Evolutionary conservation across 2,888 invertebrate species (phyloP), one percentile per base, ranked within the genome.

Genomic region (Parascotia fuliginaria): DNA sequence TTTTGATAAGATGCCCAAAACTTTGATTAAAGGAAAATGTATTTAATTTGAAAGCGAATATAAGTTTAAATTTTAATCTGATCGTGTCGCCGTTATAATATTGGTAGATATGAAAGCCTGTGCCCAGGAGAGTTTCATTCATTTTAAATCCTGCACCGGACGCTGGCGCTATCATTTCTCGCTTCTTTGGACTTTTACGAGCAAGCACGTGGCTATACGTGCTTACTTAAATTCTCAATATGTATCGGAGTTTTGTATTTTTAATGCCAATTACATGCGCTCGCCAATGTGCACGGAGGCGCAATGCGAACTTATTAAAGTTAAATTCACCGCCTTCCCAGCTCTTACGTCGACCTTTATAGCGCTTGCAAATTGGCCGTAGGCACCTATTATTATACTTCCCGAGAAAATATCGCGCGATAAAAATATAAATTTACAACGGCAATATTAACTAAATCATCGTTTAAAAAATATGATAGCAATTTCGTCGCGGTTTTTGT

Each of bases 301-400:
- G 84, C 83, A 85, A 65, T 81, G 81, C 83, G 83, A 83, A 79
- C 80, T 81, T 83, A 87, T 87, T 87, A 87, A 88, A 83, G 74
- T 83, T 86, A 81, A 81, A 87, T 85, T 82, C 77, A 70, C 60
- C 67, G 70, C 52, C 49, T 60, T 70, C 55, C 61, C 47, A 68
- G 65, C 69, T 73, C 71, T 74, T 68, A 77, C 69, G 68, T 56
- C 58, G 65, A 70, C 74, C 72, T 81, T 82, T 81, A 80, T 69
- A 60, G 69, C 74, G 49, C 51, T 40, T 48, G 56, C 37, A 68
- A 65, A 68, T 65, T 62, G 60, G 50, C 46, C n/a, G 42, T 52
- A 59, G 42, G 27, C 43, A 47, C 56, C 39, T 53, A 50, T 46
- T 32, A 51, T 42, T n/a, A 46, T 37, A 52, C 38, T 38, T 38